phyloP scores from a whole-genome alignment of 2,888 invertebrate species.

The Hypsopygia costalis region DNA sequence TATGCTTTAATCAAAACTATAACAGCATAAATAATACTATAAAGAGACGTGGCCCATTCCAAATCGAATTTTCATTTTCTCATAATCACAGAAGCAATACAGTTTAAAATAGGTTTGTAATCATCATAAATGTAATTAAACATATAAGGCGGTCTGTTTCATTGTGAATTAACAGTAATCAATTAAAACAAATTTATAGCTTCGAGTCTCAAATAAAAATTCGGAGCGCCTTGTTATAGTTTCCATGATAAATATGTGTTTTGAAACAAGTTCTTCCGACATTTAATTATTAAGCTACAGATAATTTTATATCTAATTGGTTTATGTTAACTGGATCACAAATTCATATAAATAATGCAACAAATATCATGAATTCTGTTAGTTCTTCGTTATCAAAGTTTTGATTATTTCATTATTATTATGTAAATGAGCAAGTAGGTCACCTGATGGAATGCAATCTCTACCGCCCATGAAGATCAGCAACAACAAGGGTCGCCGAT shows the following conservation, averaged over 20 bases:
- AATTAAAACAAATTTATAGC: slow-evolving; percentile 67
- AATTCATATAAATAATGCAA: slow-evolving; percentile 11
- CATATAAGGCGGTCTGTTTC: slow-evolving; percentile 52
- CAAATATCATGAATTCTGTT: no score
- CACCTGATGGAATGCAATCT: no score
- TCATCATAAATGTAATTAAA: slow-evolving; percentile 66
- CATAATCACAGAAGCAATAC: slow-evolving; percentile 31
- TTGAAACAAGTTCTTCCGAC: slow-evolving; percentile 38
- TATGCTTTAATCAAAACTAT: not conserved
- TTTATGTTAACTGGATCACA: slow-evolving; percentile 12
- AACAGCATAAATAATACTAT: not conserved
- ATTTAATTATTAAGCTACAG: slow-evolving; percentile 34
- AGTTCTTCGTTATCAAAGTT: no score
- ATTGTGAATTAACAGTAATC: slow-evolving; percentile 65
- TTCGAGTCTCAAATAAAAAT: slow-evolving; percentile 44
- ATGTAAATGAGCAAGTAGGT: no score
- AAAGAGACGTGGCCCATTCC: not conserved
- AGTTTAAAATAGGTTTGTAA: slow-evolving; percentile 41
- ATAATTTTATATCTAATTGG: slow-evolving; percentile 10
- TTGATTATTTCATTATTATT: no score
- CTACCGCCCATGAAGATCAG: no score
- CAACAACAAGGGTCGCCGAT: no score
- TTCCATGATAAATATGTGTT: slow-evolving; percentile 56
- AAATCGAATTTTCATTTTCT: slow-evolving; percentile 17
- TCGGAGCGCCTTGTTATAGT: slow-evolving; percentile 51